These are phyloP conservation scores for Ceratoteleas bidentatus DNA, from an alignment of 1,140 invertebrate species.

Conservation along the genomic window DNA sequence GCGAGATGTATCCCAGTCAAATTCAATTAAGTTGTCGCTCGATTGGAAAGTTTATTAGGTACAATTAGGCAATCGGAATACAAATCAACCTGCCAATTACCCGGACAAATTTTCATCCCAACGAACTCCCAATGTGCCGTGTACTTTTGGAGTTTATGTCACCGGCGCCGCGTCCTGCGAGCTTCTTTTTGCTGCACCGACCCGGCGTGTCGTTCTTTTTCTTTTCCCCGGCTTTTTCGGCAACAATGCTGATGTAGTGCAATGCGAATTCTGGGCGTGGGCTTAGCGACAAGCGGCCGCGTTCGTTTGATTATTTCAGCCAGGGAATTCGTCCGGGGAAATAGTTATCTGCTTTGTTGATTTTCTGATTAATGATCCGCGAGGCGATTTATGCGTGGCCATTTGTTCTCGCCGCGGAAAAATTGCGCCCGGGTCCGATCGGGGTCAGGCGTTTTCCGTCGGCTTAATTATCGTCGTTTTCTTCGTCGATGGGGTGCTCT, in stretches of 20 bases:
- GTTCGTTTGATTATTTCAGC: conserved; percentile 71
- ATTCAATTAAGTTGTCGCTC: conserved; percentile 58
- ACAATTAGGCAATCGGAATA: conserved; percentile 57
- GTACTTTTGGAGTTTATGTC: conserved; percentile 69
- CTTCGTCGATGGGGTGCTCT: background rate
- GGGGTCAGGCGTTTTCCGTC: too few species aligned
- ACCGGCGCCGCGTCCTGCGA: conserved; percentile 16
- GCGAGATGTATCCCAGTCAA: conserved; percentile 53
- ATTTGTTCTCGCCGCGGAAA: conserved; percentile 9
- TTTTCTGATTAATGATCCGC: conserved; percentile 34
- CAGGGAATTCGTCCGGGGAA: conserved; percentile 8
- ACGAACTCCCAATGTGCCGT: conserved; percentile 42
- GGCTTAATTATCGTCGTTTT: too few species aligned
- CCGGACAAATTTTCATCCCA: conserved; percentile 44
- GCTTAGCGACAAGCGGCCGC: conserved; percentile 71
- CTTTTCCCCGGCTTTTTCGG: conserved; percentile 67
- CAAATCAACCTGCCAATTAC: conserved; percentile 59
- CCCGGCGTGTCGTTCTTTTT: conserved; percentile 10
- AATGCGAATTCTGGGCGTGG: conserved; percentile 75
- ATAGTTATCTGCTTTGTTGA: conserved; percentile 30
- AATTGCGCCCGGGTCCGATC: background rate
- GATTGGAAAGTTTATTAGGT: conserved; percentile 60
- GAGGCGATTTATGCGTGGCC: conserved; percentile 7
- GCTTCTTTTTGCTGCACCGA: conserved; percentile 13
- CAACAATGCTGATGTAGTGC: conserved; percentile 76